Base-by-base conservation (phyloP, 2,797 vertebrate species). In the Ataeniobius toweri region DNA sequence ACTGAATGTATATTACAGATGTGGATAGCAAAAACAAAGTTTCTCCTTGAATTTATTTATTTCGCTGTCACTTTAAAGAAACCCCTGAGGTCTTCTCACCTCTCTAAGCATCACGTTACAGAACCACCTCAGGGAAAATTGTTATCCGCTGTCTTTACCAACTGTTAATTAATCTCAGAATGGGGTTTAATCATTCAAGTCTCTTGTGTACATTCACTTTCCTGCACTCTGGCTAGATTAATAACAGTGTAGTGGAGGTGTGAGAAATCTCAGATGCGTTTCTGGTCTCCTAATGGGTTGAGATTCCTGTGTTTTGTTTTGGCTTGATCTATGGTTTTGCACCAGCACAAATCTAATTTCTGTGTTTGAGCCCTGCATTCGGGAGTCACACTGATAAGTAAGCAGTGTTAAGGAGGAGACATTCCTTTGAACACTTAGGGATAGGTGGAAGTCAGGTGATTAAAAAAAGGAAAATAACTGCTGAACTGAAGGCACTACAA, bases 91-190 rank as follows among this genome's bases (percentile, higher is more conserved):
- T 80, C 78, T 24, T 78, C 63, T 75, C 61, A 51, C 26, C 69
- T 50, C 12, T 51, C 22, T 74, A 74, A 81, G 56, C 7, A 1
- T 80, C 80, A 70, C 53, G 69, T 75, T 79, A 50, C 48, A 71
- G 39, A 12, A n/a, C 41, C 82, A 80, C 72, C 78, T 22, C 67
- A 79, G 83, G 55, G 41, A 80, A 71, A 80, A 83, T 14, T 71
- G 75, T 88, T 80, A 85, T 86, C 84, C 84, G 75, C 71, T 76
- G 77, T 83, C 80, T 85, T 90, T 82, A 78, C 85, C 72, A 74
- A 77, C 59, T 85, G 85, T 78, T 89, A 89, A 92, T 92, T 89
- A 89, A 88, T 87, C 86, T 74, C 91, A 85, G 85, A 70, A 79
- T 80, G 81, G 77, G 84, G 84, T 85, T 51, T 84, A 83, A 86